phyloP scores from a whole-genome alignment of 2,797 vertebrate genomes.

The Pseudomugil tenellus region DNA sequence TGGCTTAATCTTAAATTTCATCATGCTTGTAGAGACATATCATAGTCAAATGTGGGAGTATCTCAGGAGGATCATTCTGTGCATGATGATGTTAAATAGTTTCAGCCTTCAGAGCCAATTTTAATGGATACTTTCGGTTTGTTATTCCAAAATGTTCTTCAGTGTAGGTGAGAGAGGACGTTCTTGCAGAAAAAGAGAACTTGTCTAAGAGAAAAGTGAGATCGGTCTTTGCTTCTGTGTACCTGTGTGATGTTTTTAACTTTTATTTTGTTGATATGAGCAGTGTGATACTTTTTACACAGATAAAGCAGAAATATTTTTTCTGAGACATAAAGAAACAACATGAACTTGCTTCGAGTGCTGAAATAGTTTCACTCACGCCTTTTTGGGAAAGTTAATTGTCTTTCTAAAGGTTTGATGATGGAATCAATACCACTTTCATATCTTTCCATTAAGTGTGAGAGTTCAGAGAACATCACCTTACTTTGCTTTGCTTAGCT shows the following conservation, averaged over 20 bases:
- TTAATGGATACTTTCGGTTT: slow-evolving; percentile 40
- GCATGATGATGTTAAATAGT: slow-evolving; percentile 36
- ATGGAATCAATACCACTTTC: slow-evolving; percentile 2
- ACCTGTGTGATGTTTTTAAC: neutral
- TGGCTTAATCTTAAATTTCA: slow-evolving; percentile 40
- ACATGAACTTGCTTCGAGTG: neutral
- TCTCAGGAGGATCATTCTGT: slow-evolving; percentile 30
- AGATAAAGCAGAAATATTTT: neutral
- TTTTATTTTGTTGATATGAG: slow-evolving; percentile 8
- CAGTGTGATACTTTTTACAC: neutral
- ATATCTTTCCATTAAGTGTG: neutral
- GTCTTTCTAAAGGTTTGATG: neutral
- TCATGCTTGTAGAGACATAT: slow-evolving; percentile 29
- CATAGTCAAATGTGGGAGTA: slow-evolving; percentile 9
- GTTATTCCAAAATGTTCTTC: slow-evolving; percentile 6
- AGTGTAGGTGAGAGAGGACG: neutral
- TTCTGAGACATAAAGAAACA: slow-evolving; percentile 5
- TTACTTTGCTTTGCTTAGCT: slow-evolving; percentile 7
- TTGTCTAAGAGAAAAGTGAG: neutral
- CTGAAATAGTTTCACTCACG: neutral
- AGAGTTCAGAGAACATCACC: neutral
- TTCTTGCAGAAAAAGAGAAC: slow-evolving; percentile 4
- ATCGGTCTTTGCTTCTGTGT: slow-evolving; percentile 4
- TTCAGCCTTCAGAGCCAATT: slow-evolving; percentile 54
- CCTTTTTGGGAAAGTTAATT: neutral